Conservation (phyloP, 2,888 invertebrate genomes). For the Amaurobius ferox region DNA sequence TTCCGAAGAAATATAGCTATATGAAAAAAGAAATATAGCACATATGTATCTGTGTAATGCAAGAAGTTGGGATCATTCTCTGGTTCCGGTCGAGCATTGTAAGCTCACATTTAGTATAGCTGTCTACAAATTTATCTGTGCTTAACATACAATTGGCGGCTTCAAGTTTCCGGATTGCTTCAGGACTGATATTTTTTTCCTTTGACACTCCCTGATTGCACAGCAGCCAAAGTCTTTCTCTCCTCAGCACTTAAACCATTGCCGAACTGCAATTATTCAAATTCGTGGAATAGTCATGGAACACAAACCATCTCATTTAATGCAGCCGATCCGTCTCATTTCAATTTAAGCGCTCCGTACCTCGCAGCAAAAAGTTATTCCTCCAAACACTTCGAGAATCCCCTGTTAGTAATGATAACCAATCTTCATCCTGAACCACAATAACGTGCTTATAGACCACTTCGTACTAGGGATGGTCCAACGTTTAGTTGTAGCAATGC, state of each 20-base stretch:
- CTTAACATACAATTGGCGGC: too few species aligned
- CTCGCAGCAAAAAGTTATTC: slow-evolving; percentile 37
- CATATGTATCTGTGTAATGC: too few species aligned
- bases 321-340: slow-evolving; percentile 12
- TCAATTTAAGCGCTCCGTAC: slow-evolving; percentile 21
- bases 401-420: slow-evolving; percentile 17
- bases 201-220: background rate
- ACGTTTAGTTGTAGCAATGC: slow-evolving; percentile 4
- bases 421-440: slow-evolving; percentile 35
- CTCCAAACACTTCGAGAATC: slow-evolving; percentile 22
- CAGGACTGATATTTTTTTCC: too few species aligned
- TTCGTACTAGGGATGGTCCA: background rate
- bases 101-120: too few species aligned
- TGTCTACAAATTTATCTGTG: too few species aligned
- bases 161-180: too few species aligned
- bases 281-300: background rate
- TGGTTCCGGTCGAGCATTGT: too few species aligned
- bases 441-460: background rate
- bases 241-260: too few species aligned
- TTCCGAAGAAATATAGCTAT: too few species aligned
- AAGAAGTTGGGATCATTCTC: too few species aligned
- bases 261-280: background rate
- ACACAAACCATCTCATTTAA: background rate
- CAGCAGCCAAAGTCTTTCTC: background rate
- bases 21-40: too few species aligned